A percentile compares a stretch with the other conserved stretches of the same genome.
Evolutionary conservation across 2,797 vertebrate genomes (phyloP).

Genomic region (Chromobotia macracanthus): DNA sequence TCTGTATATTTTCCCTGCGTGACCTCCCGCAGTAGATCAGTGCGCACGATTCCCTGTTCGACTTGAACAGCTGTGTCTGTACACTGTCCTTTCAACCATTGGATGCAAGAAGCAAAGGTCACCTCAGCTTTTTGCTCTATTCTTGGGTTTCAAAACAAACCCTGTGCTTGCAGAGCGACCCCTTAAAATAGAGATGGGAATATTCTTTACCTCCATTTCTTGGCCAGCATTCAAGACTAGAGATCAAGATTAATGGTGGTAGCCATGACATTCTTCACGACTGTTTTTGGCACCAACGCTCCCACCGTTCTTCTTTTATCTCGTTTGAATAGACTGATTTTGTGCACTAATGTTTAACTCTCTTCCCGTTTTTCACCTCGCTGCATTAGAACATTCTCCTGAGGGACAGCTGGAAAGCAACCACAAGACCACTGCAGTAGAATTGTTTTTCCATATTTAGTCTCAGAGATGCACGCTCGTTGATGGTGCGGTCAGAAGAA

Average conservation of each 20-base stretch:
- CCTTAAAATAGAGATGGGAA: constrained; percentile 60
- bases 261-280: constrained; percentile 22
- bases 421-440: constrained; percentile 58
- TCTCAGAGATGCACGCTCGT: constrained; percentile 55
- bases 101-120: constrained; percentile 67
- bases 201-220: constrained; percentile 52
- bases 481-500: constrained; percentile 8
- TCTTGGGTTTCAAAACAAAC: constrained; percentile 78
- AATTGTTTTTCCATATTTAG: constrained; percentile 78
- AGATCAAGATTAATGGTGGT: constrained; percentile 38
- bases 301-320: constrained; percentile 11
- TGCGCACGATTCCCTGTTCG: neutral
- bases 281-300: constrained; percentile 24
- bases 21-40: constrained; percentile 14
- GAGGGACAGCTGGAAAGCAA: constrained; percentile 57
- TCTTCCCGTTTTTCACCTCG: constrained; percentile 25
- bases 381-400: constrained; percentile 57
- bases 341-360: constrained; percentile 28
- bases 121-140: constrained; percentile 57
- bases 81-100: constrained; percentile 59
- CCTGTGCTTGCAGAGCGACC: constrained; percentile 32
- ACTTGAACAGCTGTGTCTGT: constrained; percentile 67
- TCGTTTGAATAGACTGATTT: constrained; percentile 13
- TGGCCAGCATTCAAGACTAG: constrained; percentile 30
- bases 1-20: constrained; percentile 26